Conservation (phyloP, 1,140 invertebrate species). For the Philopotamus ludificatus region DNA sequence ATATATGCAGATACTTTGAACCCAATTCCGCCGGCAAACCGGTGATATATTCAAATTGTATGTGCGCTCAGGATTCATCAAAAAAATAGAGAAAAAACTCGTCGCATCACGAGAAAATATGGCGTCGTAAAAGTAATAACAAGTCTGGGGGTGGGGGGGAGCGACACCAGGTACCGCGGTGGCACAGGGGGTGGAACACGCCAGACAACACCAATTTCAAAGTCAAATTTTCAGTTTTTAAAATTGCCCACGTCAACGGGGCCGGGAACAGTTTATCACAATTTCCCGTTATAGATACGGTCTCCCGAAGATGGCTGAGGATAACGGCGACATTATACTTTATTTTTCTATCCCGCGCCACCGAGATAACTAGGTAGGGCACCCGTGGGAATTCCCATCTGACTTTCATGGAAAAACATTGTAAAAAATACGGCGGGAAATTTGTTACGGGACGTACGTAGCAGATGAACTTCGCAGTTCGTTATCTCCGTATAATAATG, state of each 20-base stretch:
- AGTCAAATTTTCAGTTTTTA: conserved; percentile 40
- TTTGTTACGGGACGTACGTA: conserved; percentile 38
- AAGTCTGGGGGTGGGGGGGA: conserved; percentile 3
- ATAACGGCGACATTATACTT: conserved; percentile 42
- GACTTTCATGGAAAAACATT: conserved; percentile 43
- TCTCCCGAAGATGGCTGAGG: conserved; percentile 36
- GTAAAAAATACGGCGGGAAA: conserved; percentile 40
- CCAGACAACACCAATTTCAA: conserved; percentile 38
- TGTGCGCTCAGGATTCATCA: conserved; percentile 13
- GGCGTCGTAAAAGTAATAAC: conserved; percentile 35
- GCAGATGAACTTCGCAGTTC: conserved; percentile 35
- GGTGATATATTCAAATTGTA: conserved; percentile 14
- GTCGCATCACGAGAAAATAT: conserved; percentile 18
- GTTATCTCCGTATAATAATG: conserved; percentile 42
- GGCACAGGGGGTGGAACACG: conserved; percentile 4
- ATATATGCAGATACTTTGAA: too few relatives aligned
- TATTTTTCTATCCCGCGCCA: conserved; percentile 41
- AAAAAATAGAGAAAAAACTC: too few relatives aligned
- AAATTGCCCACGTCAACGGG: conserved; percentile 31
- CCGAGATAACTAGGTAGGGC: conserved; percentile 41
- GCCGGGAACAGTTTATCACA: conserved; percentile 38
- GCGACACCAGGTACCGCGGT: neutral
- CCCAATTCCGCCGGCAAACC: too few relatives aligned
- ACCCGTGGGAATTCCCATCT: conserved; percentile 40
- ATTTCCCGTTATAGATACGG: conserved; percentile 40